Base-by-base conservation (phyloP, 1,140 invertebrate species). In the Frieseomelitta varia region DNA sequence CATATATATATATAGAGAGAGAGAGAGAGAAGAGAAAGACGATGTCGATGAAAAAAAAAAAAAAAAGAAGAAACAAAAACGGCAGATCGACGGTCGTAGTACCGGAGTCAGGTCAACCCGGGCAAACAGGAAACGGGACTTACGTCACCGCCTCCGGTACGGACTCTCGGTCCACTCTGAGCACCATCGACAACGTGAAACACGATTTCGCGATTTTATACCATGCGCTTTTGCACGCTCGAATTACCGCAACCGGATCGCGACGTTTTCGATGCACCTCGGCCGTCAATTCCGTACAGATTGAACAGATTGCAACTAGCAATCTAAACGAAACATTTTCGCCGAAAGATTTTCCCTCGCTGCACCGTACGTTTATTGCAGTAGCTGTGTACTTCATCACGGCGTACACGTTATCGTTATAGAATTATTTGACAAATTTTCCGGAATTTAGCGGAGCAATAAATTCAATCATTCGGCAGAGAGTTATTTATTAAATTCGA, bases 91-190 rank as follows among this genome's bases (percentile, higher is more conserved):
- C n/a, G 75, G 84, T 86, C 81, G 76, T 88, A 75, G 63, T 82
- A 80, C 58, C 65, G 56, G 73, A 80, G 87, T 88, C 87, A 71
- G 79, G 84, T 67, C 87, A 81, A 81, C 34, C 79, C 65, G 73
- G 67, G 79, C 80, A 90, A 89, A 89, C 88, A 90, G 88, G 88
- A 90, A 90, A 85, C 73, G 77, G 73, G 88, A 89, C 88, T 90
- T 90, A 89, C 88, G 88, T 90, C 88, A 90, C 74, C 71, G 85
- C 75, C 85, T 39, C 79, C 76, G 79, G 77, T 78, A 79, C 75
- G 67, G 39, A 85, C 39, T 74, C 79, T 75, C 79, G 79, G 56
- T 79, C 83, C 75, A 55, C 81, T 67, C 67, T 72, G 81, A 10
- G 24, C 55, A 51, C n/a, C 34, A 69, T 34, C n/a, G 53, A 79